A percentile compares a stretch with the other conserved stretches of the same genome.
phyloP scores from a whole-genome alignment of 2,888 invertebrate species.

The Idaea aversata region DNA sequence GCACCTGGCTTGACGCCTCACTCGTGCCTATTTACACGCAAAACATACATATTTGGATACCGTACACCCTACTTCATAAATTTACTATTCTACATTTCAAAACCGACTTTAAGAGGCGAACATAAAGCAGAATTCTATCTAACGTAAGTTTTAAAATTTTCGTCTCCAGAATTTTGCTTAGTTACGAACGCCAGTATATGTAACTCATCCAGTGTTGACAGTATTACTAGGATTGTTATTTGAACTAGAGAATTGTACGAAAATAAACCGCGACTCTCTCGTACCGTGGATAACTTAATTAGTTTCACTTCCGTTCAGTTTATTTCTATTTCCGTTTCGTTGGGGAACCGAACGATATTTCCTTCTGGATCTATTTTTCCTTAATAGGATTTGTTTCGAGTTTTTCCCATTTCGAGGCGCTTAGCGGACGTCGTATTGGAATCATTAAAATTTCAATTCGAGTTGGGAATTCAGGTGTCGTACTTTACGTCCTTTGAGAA shows the following conservation, averaged over 20 bases:
- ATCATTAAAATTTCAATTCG: constrained; percentile 58
- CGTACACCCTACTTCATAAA: constrained; percentile 57
- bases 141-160: constrained; percentile 40
- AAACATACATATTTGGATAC: constrained; percentile 75
- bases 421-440: constrained; percentile 46
- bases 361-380: constrained; percentile 71
- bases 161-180: constrained; percentile 58
- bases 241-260: constrained; percentile 64
- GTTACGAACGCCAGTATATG: constrained; percentile 69
- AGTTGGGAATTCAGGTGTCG: constrained; percentile 38
- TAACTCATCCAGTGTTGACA: constrained; percentile 70
- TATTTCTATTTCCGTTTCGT: constrained; percentile 77
- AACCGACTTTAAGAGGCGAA: constrained; percentile 36
- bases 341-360: constrained; percentile 66
- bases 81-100: constrained; percentile 31
- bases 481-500: constrained; percentile 20
- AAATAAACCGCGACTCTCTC: constrained; percentile 71
- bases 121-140: constrained; percentile 39
- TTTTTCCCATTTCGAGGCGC: constrained; percentile 46
- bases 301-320: constrained; percentile 76
- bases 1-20: constrained; percentile 76
- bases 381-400: constrained; percentile 69
- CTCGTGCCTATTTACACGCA: constrained; percentile 74
- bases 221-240: constrained; percentile 68
- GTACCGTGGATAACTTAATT: constrained; percentile 77